Evolutionary conservation across 2,113 vertebrate genomes (phyloP).

Genomic region (Microtus richardsoni): DNA sequence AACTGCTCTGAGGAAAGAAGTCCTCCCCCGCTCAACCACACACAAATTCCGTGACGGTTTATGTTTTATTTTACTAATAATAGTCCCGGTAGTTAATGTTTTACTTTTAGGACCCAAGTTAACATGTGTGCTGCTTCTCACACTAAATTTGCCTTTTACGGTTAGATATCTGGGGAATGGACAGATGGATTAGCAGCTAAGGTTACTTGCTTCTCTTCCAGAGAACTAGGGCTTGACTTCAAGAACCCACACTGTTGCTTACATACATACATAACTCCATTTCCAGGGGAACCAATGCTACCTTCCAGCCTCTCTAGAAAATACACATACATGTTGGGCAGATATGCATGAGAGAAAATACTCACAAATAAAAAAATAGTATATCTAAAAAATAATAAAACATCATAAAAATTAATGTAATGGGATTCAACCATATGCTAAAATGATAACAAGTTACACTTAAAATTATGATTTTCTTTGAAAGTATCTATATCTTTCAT

Average conservation of each 20-base stretch:
- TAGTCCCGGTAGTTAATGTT: background rate
- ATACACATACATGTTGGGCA: background rate
- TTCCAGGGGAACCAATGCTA: background rate
- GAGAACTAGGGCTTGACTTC: background rate
- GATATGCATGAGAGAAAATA: background rate
- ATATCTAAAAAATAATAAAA: background rate
- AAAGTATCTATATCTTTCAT: background rate
- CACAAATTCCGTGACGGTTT: rapidly evolving
- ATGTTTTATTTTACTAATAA: background rate
- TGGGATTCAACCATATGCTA: no score
- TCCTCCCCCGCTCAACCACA: no score
- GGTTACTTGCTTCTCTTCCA: background rate
- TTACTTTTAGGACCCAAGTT: background rate
- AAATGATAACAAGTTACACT: background rate
- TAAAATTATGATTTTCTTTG: background rate
- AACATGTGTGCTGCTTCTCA: background rate
- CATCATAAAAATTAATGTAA: background rate
- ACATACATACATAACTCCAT: no score
- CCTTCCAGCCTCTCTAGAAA: no score
- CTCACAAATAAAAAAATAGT: background rate
- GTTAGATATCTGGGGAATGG: background rate
- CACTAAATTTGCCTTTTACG: background rate
- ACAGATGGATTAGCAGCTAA: no score
- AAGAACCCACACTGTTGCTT: no score
- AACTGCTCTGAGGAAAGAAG: rapidly evolving